Conservation (phyloP, 2,113 vertebrate species). For the Alligator sinensis region DNA sequence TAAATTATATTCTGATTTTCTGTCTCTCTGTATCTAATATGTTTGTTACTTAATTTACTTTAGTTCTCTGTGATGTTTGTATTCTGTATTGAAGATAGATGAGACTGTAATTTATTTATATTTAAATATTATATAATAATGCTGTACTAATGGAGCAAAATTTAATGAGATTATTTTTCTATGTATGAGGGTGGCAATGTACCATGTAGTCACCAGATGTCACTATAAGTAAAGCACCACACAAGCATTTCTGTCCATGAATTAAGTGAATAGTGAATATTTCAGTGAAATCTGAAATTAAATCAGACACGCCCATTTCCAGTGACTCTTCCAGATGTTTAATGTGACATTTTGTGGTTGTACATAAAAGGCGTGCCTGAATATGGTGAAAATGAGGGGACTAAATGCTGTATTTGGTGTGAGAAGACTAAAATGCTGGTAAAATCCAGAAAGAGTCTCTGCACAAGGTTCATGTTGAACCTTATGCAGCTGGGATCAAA, state of each 20-base stretch:
- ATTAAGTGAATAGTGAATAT: not conserved
- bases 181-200: not conserved
- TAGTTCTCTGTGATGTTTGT: not conserved
- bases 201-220: not conserved
- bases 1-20: not conserved
- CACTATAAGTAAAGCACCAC: not conserved
- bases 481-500: not conserved
- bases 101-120: not conserved
- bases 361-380: too few species aligned
- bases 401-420: too few species aligned
- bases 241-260: not conserved
- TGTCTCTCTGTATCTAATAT: not conserved
- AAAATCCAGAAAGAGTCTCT: not conserved
- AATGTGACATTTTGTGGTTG: not conserved
- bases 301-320: not conserved
- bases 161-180: not conserved
- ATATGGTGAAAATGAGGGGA: too few species aligned
- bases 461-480: not conserved
- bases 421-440: too few species aligned
- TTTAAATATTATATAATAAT: not conserved
- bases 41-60: not conserved
- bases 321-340: not conserved
- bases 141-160: not conserved
- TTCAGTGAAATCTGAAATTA: not conserved
- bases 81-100: not conserved